Conservation (phyloP, 2,113 vertebrate species). For the Lepidothrix coronata region DNA sequence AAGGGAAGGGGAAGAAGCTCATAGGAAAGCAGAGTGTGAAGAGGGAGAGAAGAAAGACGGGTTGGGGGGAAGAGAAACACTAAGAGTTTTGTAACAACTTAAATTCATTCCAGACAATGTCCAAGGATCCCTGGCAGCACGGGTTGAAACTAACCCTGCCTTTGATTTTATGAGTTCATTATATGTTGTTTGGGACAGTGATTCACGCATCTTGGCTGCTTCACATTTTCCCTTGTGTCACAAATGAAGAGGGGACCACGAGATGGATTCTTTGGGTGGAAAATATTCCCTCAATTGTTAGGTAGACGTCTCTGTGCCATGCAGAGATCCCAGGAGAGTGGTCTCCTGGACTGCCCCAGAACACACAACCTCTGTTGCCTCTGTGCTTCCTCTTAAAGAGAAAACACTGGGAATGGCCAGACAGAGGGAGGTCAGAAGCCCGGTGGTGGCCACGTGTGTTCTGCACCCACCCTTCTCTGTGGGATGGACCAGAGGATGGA, state of each 20-base stretch:
- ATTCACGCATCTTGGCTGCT: slow-evolving; percentile 63
- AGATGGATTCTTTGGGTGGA: slow-evolving; percentile 52
- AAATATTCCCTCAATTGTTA: slow-evolving; percentile 63
- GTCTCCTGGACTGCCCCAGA: not conserved
- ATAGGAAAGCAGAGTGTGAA: not conserved
- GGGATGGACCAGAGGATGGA: not conserved
- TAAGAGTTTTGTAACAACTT: slow-evolving; percentile 62
- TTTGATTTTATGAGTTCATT: slow-evolving; percentile 70
- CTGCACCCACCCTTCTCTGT: not conserved
- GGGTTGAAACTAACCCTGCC: slow-evolving; percentile 66
- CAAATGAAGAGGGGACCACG: slow-evolving; percentile 57
- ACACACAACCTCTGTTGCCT: not conserved
- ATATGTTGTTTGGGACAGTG: slow-evolving; percentile 68
- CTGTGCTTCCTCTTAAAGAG: not conserved
- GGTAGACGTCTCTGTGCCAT: slow-evolving; percentile 32
- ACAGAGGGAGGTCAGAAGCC: not conserved
- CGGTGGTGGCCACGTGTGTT: accelerated
- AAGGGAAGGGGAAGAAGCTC: not conserved
- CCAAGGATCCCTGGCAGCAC: slow-evolving; percentile 62
- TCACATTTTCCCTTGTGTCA: slow-evolving; percentile 68
- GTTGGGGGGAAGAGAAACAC: not conserved
- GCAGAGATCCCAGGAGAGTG: not conserved
- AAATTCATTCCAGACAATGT: slow-evolving; percentile 71
- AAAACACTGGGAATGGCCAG: not conserved
- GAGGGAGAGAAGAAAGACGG: not conserved